Conservation (phyloP, 2,888 invertebrate species). For the Mythimna vitellina region DNA sequence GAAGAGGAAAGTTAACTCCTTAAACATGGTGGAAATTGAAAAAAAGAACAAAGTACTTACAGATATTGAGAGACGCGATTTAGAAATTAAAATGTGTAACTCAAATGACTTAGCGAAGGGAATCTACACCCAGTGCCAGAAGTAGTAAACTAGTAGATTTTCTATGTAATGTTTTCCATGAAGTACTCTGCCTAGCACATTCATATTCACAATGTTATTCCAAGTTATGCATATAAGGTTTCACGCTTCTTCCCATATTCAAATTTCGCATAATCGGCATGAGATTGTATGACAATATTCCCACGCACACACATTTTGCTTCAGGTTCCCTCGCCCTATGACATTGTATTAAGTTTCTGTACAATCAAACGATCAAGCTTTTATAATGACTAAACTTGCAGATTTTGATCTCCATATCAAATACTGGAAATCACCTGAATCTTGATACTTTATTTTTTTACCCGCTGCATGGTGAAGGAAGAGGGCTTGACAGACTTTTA, state of each 20-base stretch:
- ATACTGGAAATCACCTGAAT: no score
- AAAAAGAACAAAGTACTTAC: no score
- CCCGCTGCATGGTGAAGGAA: no score
- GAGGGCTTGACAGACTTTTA: no score
- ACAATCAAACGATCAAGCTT: constrained; percentile 41
- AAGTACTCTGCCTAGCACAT: no score
- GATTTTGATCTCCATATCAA: no score
- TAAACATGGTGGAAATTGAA: neutral
- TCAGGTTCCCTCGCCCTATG: constrained; percentile 55
- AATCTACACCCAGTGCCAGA: no score
- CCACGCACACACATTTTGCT: constrained; percentile 45
- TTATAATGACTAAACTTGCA: neutral
- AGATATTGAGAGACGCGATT: neutral
- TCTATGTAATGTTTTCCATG: neutral
- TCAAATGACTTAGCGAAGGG: no score
- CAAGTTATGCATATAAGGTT: neutral
- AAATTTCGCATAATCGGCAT: constrained; percentile 49
- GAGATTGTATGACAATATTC: constrained; percentile 40
- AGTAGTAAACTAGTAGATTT: neutral
- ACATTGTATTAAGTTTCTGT: constrained; percentile 46
- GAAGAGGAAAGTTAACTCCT: neutral
- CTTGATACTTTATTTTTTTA: no score
- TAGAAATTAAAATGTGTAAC: neutral
- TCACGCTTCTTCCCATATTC: constrained; percentile 43
- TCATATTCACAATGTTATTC: neutral